Evolutionary conservation across 2,797 vertebrate genomes (phyloP), one percentile per base, ranked within the genome.

Genomic region (Anas capensis): DNA sequence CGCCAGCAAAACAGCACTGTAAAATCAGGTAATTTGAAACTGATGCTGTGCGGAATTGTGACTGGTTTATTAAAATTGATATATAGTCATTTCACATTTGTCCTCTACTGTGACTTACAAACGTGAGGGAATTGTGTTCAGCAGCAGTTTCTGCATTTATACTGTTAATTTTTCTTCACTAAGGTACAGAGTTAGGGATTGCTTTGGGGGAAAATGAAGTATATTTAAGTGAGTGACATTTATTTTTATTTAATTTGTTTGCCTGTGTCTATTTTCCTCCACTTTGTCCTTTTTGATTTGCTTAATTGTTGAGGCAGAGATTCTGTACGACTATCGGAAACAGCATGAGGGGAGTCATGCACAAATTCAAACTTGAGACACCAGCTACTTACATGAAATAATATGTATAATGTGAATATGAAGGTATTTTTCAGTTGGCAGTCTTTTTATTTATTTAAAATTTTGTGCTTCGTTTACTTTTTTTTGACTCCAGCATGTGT

Each of bases 1-100:
- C 97, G 97, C 38, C 98, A 97, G 79, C 96, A 92, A 40, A 95
- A 96, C 80, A 90, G 97, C 91, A 84, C 87, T 5, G 94, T 98
- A 36, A 99, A 99, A 95, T 99, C 98, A 91, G 99, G 99, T 99
- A 84, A 61, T 51, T 70, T 51, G 14, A 5, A 33, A 12, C 46
- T 26, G 18, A 1, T 0, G 0, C 5, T 62, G 71, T 38, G 71
- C 70, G 70, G 73, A 76, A 33, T 65, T 75, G 27, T 6, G 13
- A 7, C 44, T 24, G 29, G 12, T 19, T 38, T 29, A 13, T 72
- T 83, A 20, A 82, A 78, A 88, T 54, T 15, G 34, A 5, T 57
- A 5, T 57, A 1, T 8, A 10, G 53, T 75, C 8, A 24, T 65
- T 82, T 60, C 56, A 40, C 31, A 29, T 53, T 54, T 72, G 26